A percentile compares a stretch with the other conserved stretches of the same genome.
Evolutionary conservation across 2,888 invertebrate species (phyloP).

Genomic region (Calameuta filiformis): DNA sequence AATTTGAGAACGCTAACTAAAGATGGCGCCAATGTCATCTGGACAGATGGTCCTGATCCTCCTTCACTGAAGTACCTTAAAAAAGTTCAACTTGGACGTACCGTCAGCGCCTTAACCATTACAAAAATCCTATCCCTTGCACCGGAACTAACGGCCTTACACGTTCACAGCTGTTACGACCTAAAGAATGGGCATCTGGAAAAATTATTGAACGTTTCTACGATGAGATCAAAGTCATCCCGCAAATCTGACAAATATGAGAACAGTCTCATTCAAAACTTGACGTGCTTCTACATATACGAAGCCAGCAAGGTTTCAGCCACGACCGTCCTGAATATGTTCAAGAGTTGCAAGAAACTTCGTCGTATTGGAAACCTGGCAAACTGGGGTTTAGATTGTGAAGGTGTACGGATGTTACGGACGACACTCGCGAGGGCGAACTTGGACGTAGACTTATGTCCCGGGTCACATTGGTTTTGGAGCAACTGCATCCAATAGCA

Average conservation of each 20-base stretch:
- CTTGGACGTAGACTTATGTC: constrained; percentile 60
- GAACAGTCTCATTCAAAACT: constrained; percentile 48
- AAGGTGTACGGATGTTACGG: constrained; percentile 55
- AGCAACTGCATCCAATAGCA: constrained; percentile 55
- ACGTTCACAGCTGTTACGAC: constrained; percentile 63
- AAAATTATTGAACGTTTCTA: constrained; percentile 33
- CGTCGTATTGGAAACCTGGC: constrained; percentile 62
- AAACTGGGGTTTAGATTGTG: constrained; percentile 63
- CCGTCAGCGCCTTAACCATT: constrained; percentile 55
- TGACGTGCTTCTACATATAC: constrained; percentile 64
- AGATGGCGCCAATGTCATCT: constrained; percentile 58
- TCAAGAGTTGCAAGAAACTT: constrained; percentile 57
- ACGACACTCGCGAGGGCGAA: constrained; percentile 55
- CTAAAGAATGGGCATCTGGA: constrained; percentile 60
- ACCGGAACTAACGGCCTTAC: constrained; percentile 57
- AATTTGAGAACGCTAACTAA: constrained; percentile 57
- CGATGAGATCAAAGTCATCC: constrained; percentile 6
- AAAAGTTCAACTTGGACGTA: constrained; percentile 59
- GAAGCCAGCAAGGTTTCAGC: constrained; percentile 60
- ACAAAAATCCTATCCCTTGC: constrained; percentile 57
- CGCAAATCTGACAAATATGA: constrained; percentile 28
- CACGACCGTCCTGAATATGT: constrained; percentile 53
- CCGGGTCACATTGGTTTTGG: constrained; percentile 66
- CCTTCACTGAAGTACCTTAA: constrained; percentile 44
- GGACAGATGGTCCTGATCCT: constrained; percentile 51